Conservation (phyloP, 2,797 vertebrate species). For the Masticophis lateralis region DNA sequence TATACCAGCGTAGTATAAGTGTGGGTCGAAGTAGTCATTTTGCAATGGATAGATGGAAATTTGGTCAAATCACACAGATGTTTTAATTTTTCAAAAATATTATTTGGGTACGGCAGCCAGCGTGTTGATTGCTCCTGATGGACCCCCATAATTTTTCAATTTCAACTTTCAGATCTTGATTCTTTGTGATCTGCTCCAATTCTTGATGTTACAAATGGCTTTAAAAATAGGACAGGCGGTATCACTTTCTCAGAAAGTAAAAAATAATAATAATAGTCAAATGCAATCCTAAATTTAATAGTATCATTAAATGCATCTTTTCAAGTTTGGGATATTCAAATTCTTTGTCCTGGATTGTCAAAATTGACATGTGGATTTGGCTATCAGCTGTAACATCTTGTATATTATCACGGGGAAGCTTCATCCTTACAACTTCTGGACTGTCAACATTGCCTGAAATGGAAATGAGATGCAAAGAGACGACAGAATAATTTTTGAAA, state of each 20-base stretch:
- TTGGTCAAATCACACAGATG: not conserved
- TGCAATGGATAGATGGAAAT: not conserved
- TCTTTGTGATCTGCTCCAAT: not conserved
- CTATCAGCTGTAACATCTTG: not conserved
- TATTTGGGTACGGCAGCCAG: not conserved
- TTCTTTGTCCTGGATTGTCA: not conserved
- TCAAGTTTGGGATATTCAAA: not conserved
- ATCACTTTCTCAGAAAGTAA: not conserved
- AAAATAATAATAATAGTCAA: no score
- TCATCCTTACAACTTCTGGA: constrained; percentile 5
- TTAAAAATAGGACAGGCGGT: not conserved
- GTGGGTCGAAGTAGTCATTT: not conserved
- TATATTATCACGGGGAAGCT: not conserved
- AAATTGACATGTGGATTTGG: not conserved
- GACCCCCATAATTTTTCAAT: not conserved
- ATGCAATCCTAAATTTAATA: not conserved
- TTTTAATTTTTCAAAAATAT: not conserved
- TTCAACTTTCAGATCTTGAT: not conserved
- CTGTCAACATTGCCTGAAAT: constrained; percentile 40
- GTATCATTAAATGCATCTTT: not conserved
- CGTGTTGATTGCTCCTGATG: not conserved
- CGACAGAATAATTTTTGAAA: constrained; percentile 43
- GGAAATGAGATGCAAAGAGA: constrained; percentile 50
- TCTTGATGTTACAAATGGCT: not conserved
- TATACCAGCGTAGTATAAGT: not conserved